Evolutionary conservation across 2,113 vertebrate genomes (phyloP).

Genomic region (Arvicanthis niloticus): DNA sequence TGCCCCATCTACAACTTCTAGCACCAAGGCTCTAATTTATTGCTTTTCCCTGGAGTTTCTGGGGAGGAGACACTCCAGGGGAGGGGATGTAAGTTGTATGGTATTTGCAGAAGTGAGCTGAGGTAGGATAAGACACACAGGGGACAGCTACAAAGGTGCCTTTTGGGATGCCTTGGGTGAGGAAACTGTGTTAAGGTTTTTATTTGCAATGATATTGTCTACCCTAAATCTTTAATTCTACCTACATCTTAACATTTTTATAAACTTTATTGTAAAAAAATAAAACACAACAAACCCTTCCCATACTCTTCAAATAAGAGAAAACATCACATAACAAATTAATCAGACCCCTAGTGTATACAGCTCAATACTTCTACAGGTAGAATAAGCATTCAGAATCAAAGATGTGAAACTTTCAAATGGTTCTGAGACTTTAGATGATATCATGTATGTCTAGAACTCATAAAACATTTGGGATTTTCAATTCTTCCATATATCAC

Average conservation of each 20-base stretch:
- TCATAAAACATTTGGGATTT: neutral
- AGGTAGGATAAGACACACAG: fast-evolving
- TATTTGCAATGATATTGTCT: neutral
- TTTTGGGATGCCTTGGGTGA: too few species aligned
- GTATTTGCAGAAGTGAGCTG: neutral
- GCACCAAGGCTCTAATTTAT: fast-evolving
- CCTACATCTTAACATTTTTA: neutral
- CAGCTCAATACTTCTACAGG: neutral
- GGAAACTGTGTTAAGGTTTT: neutral
- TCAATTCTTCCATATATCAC: neutral
- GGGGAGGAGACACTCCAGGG: too few species aligned
- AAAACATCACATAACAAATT: neutral
- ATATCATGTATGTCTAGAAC: neutral
- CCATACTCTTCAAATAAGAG: too few species aligned
- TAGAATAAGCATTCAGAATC: neutral
- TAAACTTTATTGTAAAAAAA: too few species aligned
- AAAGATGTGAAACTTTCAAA: neutral
- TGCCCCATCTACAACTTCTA: neutral
- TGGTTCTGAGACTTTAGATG: neutral
- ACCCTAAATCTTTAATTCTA: neutral
- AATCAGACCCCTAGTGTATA: neutral
- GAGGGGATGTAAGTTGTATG: neutral
- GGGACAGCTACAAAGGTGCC: neutral
- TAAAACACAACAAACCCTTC: too few species aligned
- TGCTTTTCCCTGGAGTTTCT: neutral